A percentile compares a stretch with the other conserved stretches of the same genome.
Evolutionary conservation across 2,888 invertebrate species (phyloP).

Genomic region (Habroteleia sp.): DNA sequence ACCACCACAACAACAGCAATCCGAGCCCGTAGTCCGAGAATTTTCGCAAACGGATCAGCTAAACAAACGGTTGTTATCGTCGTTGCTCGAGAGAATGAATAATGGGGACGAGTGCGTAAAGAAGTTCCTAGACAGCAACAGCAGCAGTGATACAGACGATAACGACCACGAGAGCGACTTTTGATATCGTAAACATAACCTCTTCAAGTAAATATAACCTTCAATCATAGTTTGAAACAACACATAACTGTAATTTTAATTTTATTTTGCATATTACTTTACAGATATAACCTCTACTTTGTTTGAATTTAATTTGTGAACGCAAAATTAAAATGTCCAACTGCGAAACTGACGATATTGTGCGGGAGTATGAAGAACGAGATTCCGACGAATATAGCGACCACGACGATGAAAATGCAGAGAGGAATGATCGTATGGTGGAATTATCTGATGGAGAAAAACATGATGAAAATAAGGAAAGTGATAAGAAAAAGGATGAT

Average conservation of each 20-base stretch:
- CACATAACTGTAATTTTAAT: no score
- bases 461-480: background rate
- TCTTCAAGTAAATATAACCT: conserved; percentile 36
- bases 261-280: no score
- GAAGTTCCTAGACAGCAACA: conserved; percentile 69
- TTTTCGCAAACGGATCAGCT: conserved; percentile 85
- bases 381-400: conserved; percentile 28
- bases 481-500: conserved; percentile 4
- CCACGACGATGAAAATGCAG: conserved; percentile 32
- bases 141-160: conserved; percentile 78
- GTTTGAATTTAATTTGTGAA: conserved; percentile 1
- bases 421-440: background rate
- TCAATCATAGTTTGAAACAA: no score
- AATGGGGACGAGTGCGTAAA: conserved; percentile 71
- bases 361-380: conserved; percentile 27
- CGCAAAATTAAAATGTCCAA: conserved; percentile 10
- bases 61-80: conserved; percentile 85
- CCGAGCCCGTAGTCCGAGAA: conserved; percentile 77
- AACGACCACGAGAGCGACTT: conserved; percentile 76
- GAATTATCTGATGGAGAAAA: no score
- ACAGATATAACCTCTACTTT: conserved; percentile 5
- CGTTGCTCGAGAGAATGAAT: conserved; percentile 84
- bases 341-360: conserved; percentile 28
- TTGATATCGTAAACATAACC: conserved; percentile 35
- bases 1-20: conserved; percentile 9